These are phyloP conservation scores for Podarcis muralis DNA, from an alignment of 2,113 vertebrate genomes.

Conservation along the genomic window DNA sequence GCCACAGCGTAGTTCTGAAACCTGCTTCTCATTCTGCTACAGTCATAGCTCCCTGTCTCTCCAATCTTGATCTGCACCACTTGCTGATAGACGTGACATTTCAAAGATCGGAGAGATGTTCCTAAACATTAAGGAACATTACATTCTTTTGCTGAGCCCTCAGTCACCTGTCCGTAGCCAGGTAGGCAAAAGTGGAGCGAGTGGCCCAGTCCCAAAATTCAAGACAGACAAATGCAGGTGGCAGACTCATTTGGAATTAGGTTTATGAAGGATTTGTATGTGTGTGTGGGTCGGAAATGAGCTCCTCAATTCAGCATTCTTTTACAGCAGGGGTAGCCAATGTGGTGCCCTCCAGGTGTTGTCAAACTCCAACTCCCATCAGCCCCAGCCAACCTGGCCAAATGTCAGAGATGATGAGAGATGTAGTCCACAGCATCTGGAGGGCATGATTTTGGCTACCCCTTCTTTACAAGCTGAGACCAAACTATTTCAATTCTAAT, in stretches of 20 bases:
- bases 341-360: too few species aligned
- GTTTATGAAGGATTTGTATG: neutral
- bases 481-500: too few species aligned
- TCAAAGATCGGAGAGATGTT: neutral
- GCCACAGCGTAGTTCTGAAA: neutral
- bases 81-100: neutral
- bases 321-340: neutral
- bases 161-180: neutral
- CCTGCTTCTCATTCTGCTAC: neutral
- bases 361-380: too few species aligned
- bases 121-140: neutral
- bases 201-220: neutral
- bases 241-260: neutral
- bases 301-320: neutral
- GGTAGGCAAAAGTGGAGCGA: neutral
- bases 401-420: too few species aligned
- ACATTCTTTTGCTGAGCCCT: neutral
- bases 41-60: neutral
- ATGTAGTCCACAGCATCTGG: too few species aligned
- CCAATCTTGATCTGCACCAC: neutral
- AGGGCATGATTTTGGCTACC: too few species aligned
- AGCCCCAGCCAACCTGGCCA: too few species aligned
- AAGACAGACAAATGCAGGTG: neutral
- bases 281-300: neutral
- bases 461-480: neutral